Evolutionary conservation across 2,888 invertebrate genomes (phyloP), one percentile per base, ranked within the genome.

Genomic region (Ephialtes manifestator): DNA sequence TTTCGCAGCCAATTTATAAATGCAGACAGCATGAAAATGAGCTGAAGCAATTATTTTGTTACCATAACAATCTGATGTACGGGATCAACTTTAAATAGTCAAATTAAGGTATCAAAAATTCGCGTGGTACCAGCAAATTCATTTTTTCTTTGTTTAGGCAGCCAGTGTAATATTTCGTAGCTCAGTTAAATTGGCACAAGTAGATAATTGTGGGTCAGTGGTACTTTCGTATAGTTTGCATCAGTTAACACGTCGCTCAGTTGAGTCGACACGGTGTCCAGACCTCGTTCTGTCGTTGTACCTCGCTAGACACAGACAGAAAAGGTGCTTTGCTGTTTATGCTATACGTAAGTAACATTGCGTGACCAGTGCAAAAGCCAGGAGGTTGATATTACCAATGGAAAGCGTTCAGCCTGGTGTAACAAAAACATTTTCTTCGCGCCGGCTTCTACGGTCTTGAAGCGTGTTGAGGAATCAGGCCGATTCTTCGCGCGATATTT

Each of bases 401-500:
- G 63, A 75, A 75, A 75, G 31, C 79, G 70, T 78, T 78, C 81
- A 46, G 53, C 48, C 63, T 74, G 68, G 81, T 74, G 72, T 81
- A 81, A 81, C 55, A 74, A 58, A 79, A 79, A 70, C 48, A 63
- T 75, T 71, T 76, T 51, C 63, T 77, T 77, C 80, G 65, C 80
- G 39, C 76, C 28, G 46, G 24, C 53, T 58, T 28, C 53, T 35
- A 43, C 18, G 65, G 31, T 39, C 60, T 35, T 31, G 63, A 53
- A 20, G 63, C 70, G 79, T 83, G 79, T 63, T 58, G 55, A 79
- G 75, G 79, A 83, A 83, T 80, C 79, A 63, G 79, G 79, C 48
- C 75, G 75, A 83, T 75, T 83, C 46, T 53, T 46, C 18, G 63
- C 7, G 68, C 67, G 83, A 78, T 79, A 83, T 11, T 28, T 15